Percentiles rank a stretch among this genome's conserved stretches.
Conservation (phyloP, 2,888 invertebrate genomes). For the Monoplex corrugatus region DNA sequence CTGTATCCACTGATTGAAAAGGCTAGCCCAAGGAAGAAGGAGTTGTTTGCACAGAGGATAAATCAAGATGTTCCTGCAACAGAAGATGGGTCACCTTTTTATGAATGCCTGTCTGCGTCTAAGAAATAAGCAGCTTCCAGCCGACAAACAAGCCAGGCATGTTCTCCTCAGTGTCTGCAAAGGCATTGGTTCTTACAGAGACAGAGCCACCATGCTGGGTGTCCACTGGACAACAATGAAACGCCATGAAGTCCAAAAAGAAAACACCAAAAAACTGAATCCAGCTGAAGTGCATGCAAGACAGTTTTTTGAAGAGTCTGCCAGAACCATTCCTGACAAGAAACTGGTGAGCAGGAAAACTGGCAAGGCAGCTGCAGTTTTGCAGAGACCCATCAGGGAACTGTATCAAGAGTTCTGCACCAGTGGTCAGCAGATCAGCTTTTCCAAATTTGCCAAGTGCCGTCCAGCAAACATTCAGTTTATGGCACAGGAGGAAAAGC, state of each 20-base stretch:
- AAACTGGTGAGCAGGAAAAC: conserved; percentile 7
- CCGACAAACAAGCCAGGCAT: too few relatives aligned
- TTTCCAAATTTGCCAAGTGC: conserved; percentile 28
- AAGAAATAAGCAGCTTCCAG: neutral
- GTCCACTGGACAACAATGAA: neutral
- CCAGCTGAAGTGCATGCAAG: neutral
- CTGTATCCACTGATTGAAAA: neutral
- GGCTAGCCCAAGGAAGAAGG: neutral
- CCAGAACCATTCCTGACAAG: neutral
- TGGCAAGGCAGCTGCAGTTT: neutral
- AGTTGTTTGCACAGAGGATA: too few relatives aligned
- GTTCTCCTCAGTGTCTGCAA: neutral
- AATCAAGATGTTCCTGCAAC: neutral
- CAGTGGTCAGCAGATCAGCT: neutral
- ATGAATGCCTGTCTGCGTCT: neutral
- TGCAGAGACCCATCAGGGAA: conserved; percentile 15
- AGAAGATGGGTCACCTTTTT: neutral
- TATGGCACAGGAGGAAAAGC: neutral
- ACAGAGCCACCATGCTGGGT: neutral
- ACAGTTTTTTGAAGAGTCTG: conserved; percentile 9
- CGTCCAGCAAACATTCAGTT: neutral
- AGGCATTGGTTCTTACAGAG: neutral
- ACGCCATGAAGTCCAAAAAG: neutral
- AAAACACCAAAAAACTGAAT: neutral
- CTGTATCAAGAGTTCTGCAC: neutral